Evolutionary conservation across 30 jellyfish, hydroid and myxozoan genomes (phyloP), one percentile per base, ranked within the genome.

Genomic region (Aurelia sp.): DNA sequence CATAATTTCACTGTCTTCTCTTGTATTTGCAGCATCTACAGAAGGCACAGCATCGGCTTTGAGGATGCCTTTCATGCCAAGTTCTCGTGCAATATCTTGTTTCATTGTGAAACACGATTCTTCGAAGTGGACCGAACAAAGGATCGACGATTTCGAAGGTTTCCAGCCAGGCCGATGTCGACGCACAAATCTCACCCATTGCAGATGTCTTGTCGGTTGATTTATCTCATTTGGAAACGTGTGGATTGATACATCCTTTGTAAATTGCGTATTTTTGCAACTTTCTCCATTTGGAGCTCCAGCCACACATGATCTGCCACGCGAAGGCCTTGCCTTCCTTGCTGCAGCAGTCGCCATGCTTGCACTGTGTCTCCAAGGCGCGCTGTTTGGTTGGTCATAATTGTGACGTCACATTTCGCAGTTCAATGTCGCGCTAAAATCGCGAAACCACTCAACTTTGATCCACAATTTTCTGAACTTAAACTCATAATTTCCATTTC

Each of bases 11-110:
- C 51, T 64, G 19, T 47, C 79, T 55, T 78, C 67, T 37, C 62
- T 37, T 37, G 21, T 37, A 35, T 66, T 79, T 65, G 90, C 90
- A 33, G 90, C 90, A 52, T 79, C 81, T 22, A 79, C 35, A 6
- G 90, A 35, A 10, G 90, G 90, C 19, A 64, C 71, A 40, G 90
- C 90, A 79, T 79, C 79, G 8, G 79, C 40, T 21, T 63, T 65
- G 17, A 79, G 71, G 22, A 19, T 65, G n/a, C 20, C 71, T 53
- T 66, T 66, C 55, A 79, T 79, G 50, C 90, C 90, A 51, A 79
- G 79, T 48, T 64, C 22, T 66, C n/a, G 44, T 57, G 90, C 90
- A 18, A 79, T 53, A 18, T 64, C 81, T 67, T 23, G 68, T 79
- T 70, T 48, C 48, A 51, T 62, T 4, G 52, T 51, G 35, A 79